phyloP scores from a whole-genome alignment of 2,113 vertebrate genomes.

The Leptobrachium leishanense region DNA sequence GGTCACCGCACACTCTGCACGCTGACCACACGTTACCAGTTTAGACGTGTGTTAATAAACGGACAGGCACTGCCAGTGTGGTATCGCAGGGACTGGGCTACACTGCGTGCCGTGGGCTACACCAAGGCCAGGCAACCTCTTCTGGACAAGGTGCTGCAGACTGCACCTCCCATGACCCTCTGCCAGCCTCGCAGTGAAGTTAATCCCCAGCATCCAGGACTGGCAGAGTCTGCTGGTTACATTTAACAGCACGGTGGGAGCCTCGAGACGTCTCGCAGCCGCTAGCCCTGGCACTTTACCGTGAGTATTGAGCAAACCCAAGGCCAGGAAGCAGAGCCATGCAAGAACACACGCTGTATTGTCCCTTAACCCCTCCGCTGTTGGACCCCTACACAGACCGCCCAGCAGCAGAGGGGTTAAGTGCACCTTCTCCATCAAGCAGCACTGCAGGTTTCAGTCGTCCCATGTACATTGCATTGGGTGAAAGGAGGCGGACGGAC shows the following conservation, averaged over 20 bases:
- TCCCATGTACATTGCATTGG: neutral
- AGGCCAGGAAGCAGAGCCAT: conserved; percentile 61
- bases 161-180: conserved; percentile 5
- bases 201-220: no score
- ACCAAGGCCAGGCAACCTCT: no score
- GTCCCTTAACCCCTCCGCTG: neutral
- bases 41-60: conserved; percentile 27
- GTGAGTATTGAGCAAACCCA: conserved; percentile 46
- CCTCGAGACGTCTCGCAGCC: neutral
- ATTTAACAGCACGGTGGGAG: no score
- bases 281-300: conserved; percentile 21
- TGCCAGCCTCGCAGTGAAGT: no score
- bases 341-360: conserved; percentile 44
- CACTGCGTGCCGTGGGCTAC: no score
- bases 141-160: no score
- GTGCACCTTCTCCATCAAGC: conserved; percentile 18
- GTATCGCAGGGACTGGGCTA: conserved; percentile 4
- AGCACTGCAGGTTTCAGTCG: conserved; percentile 34
- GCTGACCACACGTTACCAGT: neutral
- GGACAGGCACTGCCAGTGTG: conserved; percentile 19
- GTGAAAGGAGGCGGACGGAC: no score
- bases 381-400: neutral
- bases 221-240: no score
- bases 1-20: conserved; percentile 43
- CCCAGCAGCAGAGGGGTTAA: conserved; percentile 11